Conservation (phyloP, 2,797 vertebrate genomes). For the Dryobates pubescens region DNA sequence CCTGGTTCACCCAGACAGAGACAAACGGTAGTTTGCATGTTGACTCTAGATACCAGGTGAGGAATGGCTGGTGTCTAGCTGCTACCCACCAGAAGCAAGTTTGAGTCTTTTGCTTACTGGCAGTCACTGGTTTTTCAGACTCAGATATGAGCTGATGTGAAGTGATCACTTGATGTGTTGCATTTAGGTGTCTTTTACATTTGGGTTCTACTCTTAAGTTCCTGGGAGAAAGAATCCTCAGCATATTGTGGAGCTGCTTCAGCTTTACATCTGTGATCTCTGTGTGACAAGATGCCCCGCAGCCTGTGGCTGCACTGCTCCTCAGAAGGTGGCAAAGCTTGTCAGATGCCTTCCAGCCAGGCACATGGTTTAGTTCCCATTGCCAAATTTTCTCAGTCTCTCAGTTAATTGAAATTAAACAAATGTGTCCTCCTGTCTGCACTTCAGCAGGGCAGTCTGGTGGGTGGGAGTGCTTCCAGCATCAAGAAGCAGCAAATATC, state of each 20-base stretch:
- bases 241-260: neutral
- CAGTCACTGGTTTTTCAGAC: neutral
- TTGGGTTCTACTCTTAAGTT: neutral
- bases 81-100: neutral
- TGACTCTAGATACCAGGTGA: neutral
- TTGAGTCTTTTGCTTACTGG: neutral
- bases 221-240: neutral
- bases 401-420: neutral
- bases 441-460: conserved; percentile 8
- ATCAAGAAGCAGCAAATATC: neutral
- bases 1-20: neutral
- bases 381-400: neutral
- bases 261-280: neutral
- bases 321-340: neutral
- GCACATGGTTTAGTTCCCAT: neutral
- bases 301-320: neutral
- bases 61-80: neutral
- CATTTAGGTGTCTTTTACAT: neutral
- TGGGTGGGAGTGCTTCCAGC: conserved; percentile 19
- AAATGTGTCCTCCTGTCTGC: conserved; percentile 23
- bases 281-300: neutral
- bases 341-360: neutral
- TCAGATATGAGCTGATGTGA: neutral
- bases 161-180: neutral
- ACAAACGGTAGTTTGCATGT: neutral